phyloP scores from a whole-genome alignment of 1,140 invertebrate genomes.

The Wiebesia pumilae region DNA sequence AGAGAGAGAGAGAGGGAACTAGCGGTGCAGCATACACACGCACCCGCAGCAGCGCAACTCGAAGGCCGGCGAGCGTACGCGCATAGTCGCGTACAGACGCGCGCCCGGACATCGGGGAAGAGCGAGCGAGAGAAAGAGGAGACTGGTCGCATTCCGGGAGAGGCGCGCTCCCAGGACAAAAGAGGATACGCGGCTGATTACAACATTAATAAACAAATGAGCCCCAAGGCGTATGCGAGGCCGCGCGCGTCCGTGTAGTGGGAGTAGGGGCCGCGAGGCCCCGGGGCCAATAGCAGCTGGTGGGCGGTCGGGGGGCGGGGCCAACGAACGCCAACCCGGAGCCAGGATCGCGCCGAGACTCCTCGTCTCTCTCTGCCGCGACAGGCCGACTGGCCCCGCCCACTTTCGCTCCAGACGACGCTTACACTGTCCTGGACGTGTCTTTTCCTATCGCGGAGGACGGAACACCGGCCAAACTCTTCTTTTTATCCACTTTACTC shows the following conservation, averaged over 20 bases:
- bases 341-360: not conserved
- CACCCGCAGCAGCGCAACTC: not conserved
- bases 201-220: constrained; percentile 77
- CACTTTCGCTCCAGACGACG: not conserved
- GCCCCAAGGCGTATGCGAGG: constrained; percentile 64
- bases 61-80: not conserved
- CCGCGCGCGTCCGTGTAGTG: not conserved
- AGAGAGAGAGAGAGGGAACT: constrained; percentile 32
- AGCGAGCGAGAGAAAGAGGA: constrained; percentile 44
- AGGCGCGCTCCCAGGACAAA: constrained; percentile 65
- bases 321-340: constrained; percentile 65
- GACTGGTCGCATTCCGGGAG: constrained; percentile 71
- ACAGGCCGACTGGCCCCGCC: constrained; percentile 43
- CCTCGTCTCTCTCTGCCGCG: not conserved
- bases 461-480: no score
- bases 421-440: not conserved
- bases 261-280: constrained; percentile 23
- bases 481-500: no score
- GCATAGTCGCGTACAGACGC: not conserved
- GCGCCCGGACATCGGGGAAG: constrained; percentile 42
- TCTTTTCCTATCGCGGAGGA: not conserved
- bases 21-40: constrained; percentile 27
- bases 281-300: constrained; percentile 65
- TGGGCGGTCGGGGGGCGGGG: constrained; percentile 71
- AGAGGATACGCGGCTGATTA: constrained; percentile 74